Percentiles rank a stretch among this genome's conserved stretches.
These are phyloP conservation scores for Gasterosteus aculeatus DNA, from an alignment of 2,113 vertebrate genomes.

Conservation along the genomic window DNA sequence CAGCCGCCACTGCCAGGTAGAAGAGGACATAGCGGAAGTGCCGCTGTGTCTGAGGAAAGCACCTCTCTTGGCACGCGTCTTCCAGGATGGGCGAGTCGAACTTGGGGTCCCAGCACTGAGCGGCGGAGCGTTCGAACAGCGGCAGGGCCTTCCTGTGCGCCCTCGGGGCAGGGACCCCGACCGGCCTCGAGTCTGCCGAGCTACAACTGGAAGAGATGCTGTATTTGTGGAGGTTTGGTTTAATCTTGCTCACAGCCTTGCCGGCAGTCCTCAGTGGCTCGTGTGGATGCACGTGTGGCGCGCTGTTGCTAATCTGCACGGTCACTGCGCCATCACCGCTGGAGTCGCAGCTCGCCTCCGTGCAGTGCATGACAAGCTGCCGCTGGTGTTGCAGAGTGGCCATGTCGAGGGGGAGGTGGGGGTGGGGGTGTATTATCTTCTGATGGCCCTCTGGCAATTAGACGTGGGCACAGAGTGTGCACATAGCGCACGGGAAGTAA, in stretches of 20 bases:
- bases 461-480: slow-evolving; percentile 56
- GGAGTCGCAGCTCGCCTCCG: slow-evolving; percentile 93
- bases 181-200: slow-evolving; percentile 89
- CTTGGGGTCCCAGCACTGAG: slow-evolving; percentile 96
- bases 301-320: slow-evolving; percentile 85
- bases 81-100: slow-evolving; percentile 96
- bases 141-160: slow-evolving; percentile 85
- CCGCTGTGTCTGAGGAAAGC: slow-evolving; percentile 96
- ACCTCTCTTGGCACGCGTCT: slow-evolving; percentile 94
- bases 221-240: slow-evolving; percentile 90
- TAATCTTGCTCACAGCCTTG: slow-evolving; percentile 72
- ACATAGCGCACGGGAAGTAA: slow-evolving; percentile 53
- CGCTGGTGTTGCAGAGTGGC: slow-evolving; percentile 89
- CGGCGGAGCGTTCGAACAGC: slow-evolving; percentile 94
- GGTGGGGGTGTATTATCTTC: slow-evolving; percentile 32
- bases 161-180: slow-evolving; percentile 72
- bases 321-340: slow-evolving; percentile 87
- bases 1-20: slow-evolving; percentile 88
- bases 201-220: slow-evolving; percentile 97
- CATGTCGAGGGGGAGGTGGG: slow-evolving; percentile 78
- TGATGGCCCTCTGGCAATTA: slow-evolving; percentile 53
- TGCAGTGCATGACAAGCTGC: slow-evolving; percentile 88
- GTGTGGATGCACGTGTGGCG: slow-evolving; percentile 67
- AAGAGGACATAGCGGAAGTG: slow-evolving; percentile 94
- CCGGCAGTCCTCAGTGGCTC: slow-evolving; percentile 47